Evolutionary conservation across 2,797 vertebrate species (phyloP).

Genomic region (Harpagifer antarcticus): DNA sequence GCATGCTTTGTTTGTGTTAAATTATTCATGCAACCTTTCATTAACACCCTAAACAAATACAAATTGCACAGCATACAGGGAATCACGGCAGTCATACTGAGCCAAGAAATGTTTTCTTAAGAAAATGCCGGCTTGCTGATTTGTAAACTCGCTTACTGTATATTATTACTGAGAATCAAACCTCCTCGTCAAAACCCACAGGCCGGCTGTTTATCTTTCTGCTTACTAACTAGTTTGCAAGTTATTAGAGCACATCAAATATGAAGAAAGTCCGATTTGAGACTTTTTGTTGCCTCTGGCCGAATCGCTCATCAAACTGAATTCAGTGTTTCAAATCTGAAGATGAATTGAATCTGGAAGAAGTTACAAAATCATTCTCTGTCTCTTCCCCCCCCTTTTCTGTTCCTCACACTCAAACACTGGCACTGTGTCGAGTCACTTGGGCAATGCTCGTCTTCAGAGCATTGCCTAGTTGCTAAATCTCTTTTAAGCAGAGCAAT

Average conservation of each 20-base stretch:
- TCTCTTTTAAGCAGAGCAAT: constrained; percentile 74
- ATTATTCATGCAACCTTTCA: constrained; percentile 78
- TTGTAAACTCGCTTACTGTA: constrained; percentile 38
- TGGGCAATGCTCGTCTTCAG: constrained; percentile 56
- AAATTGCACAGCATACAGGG: constrained; percentile 63
- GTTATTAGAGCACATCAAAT: constrained; percentile 49
- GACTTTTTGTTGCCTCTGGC: constrained; percentile 42
- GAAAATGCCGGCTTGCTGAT: constrained; percentile 51
- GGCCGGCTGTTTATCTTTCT: constrained; percentile 19
- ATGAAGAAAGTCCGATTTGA: constrained; percentile 35
- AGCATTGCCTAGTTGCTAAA: constrained; percentile 72
- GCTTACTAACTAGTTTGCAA: constrained; percentile 45
- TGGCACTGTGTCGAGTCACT: constrained; percentile 39
- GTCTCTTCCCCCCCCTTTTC: not conserved
- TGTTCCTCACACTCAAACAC: constrained; percentile 43
- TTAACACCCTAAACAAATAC: constrained; percentile 75
- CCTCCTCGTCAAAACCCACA: constrained; percentile 17
- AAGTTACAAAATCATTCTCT: constrained; percentile 47
- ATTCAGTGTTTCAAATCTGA: constrained; percentile 37
- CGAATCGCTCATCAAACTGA: constrained; percentile 39
- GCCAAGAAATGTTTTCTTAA: constrained; percentile 58
- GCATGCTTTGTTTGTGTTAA: constrained; percentile 73
- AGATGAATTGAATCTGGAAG: constrained; percentile 42
- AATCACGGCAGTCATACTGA: constrained; percentile 49
- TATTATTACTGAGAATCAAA: constrained; percentile 19